Evolutionary conservation across 1,140 invertebrate genomes (phyloP).

Genomic region (Drosophila neocordata): DNA sequence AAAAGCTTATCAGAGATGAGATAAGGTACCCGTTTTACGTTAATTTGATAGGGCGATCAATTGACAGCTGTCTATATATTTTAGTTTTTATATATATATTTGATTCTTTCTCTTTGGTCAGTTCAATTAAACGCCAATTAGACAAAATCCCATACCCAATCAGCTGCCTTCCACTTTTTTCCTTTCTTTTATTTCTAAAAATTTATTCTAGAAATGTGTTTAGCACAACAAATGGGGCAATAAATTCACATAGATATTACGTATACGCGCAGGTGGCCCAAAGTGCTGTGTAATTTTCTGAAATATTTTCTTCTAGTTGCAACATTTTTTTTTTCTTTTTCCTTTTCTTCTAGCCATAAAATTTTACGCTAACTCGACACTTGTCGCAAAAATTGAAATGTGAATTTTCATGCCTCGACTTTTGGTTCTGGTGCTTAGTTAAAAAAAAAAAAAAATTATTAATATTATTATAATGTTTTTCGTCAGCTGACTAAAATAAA

Average conservation of each 20-base stretch:
- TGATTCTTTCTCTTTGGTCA: slow-evolving; percentile 12
- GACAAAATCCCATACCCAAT: slow-evolving; percentile 19
- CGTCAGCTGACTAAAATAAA: slow-evolving; percentile 8
- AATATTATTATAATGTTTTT: background rate
- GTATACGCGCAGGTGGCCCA: slow-evolving; percentile 77
- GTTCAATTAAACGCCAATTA: slow-evolving; percentile 69
- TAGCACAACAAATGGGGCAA: slow-evolving; percentile 68
- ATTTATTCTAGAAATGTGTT: slow-evolving; percentile 15
- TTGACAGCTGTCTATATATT: slow-evolving; percentile 26
- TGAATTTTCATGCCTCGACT: slow-evolving; percentile 29
- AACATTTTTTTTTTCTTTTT: slow-evolving; percentile 33
- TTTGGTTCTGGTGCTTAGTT: slow-evolving; percentile 12
- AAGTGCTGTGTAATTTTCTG: slow-evolving; percentile 60
- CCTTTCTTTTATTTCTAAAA: background rate
- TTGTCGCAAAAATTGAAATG: slow-evolving; percentile 40
- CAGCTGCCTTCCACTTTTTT: background rate
- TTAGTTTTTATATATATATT: too few relatives aligned
- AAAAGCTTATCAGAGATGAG: slow-evolving; percentile 30
- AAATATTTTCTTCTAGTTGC: slow-evolving; percentile 44
- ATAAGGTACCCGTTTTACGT: slow-evolving; percentile 24
- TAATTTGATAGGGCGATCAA: slow-evolving; percentile 11
- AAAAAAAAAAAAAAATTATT: slow-evolving; percentile 5
- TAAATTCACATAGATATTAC: slow-evolving; percentile 68
- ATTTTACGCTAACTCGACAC: slow-evolving; percentile 76
- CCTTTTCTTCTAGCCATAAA: slow-evolving; percentile 49